phyloP scores from a whole-genome alignment of 2,797 vertebrate genomes.

The Erithacus rubecula region DNA sequence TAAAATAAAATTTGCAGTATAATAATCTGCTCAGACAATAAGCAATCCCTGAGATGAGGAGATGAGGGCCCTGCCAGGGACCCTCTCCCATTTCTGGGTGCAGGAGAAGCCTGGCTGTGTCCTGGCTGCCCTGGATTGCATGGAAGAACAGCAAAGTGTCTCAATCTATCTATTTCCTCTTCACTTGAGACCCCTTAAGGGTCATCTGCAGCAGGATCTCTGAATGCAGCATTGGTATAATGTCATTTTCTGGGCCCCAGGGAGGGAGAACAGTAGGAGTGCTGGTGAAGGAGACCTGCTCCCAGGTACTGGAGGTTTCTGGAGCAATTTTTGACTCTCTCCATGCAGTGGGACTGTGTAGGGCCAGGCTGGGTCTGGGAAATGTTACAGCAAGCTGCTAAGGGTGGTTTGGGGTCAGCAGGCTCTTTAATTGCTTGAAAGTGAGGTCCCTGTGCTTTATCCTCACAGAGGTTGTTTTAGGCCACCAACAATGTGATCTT shows the following conservation, averaged over 20 bases:
- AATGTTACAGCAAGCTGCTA: background rate
- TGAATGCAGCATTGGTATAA: background rate
- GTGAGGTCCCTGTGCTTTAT: background rate
- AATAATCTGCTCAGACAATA: background rate
- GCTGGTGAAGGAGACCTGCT: background rate
- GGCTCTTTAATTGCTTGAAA: slow-evolving; percentile 3
- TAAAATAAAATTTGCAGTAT: slow-evolving; percentile 5
- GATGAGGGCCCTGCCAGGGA: background rate
- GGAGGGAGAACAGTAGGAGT: background rate
- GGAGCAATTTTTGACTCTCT: background rate
- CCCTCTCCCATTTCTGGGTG: background rate
- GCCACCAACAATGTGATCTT: background rate
- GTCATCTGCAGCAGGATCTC: background rate
- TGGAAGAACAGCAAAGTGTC: background rate
- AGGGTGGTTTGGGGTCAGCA: background rate
- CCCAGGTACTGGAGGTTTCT: background rate
- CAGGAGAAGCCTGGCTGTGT: background rate
- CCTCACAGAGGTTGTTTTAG: background rate
- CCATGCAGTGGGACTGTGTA: background rate
- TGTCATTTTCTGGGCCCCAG: background rate
- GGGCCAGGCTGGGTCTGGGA: background rate
- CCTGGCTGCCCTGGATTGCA: background rate
- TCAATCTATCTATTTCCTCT: background rate
- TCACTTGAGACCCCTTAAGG: background rate
- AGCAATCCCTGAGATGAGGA: background rate